Conservation (phyloP, 2,888 invertebrate genomes). For the Serrognathus titanus region DNA sequence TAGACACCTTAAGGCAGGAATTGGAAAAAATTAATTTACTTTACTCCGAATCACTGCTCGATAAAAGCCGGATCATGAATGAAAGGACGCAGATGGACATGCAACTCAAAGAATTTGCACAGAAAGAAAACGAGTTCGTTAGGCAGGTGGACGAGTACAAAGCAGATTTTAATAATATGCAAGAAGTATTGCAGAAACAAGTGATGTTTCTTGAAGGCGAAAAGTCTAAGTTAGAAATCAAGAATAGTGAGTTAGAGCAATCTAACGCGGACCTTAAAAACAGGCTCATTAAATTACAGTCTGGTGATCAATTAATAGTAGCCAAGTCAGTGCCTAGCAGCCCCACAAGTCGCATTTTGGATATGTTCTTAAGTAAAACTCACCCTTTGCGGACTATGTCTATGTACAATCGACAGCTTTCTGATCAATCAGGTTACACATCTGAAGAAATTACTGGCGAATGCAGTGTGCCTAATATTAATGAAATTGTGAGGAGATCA, state of each 20-base stretch:
- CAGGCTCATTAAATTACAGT: slow-evolving; percentile 38
- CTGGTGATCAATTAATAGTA: slow-evolving; percentile 17
- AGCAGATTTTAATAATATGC: slow-evolving; percentile 38
- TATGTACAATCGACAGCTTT: slow-evolving; percentile 33
- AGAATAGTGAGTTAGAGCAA: slow-evolving; percentile 45
- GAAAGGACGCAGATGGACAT: slow-evolving; percentile 62
- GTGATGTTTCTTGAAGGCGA: slow-evolving; percentile 50
- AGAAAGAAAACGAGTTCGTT: slow-evolving; percentile 50
- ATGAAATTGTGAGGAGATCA: background rate
- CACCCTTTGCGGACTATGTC: slow-evolving; percentile 4
- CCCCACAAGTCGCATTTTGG: slow-evolving; percentile 22
- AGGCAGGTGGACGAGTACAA: slow-evolving; percentile 43
- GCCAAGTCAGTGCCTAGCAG: slow-evolving; percentile 26
- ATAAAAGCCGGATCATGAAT: slow-evolving; percentile 69
- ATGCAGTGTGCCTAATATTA: slow-evolving; percentile 9
- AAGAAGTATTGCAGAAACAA: slow-evolving; percentile 36
- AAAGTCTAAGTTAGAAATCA: slow-evolving; percentile 49
- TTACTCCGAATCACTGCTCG: slow-evolving; percentile 69
- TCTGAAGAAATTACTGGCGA: slow-evolving; percentile 46
- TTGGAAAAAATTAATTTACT: slow-evolving; percentile 70
- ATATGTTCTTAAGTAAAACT: slow-evolving; percentile 19
- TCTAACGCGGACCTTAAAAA: slow-evolving; percentile 45
- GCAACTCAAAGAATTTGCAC: slow-evolving; percentile 57
- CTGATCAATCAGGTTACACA: slow-evolving; percentile 49
- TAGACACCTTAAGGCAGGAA: slow-evolving; percentile 59